Conservation (phyloP, 2,113 vertebrate species). For the Nothocercus julius region DNA sequence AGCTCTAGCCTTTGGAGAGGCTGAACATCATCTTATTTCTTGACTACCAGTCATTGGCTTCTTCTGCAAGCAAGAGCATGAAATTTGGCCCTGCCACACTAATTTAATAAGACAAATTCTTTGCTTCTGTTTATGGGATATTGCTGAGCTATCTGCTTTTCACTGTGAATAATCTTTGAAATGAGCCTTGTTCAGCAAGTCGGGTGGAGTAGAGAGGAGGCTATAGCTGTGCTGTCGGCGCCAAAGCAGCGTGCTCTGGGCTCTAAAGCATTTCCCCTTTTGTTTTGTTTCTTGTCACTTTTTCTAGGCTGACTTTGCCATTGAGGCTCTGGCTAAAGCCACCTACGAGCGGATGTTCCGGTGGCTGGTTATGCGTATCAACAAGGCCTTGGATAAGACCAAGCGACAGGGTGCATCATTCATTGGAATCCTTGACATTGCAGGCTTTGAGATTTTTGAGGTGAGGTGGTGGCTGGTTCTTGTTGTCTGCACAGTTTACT, state of each 20-base stretch:
- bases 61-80: background rate
- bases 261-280: background rate
- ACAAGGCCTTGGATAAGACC: conserved; percentile 98
- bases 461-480: conserved; percentile 69
- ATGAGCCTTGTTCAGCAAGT: background rate
- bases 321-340: conserved; percentile 97
- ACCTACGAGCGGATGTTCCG: conserved; percentile 98
- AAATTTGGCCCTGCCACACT: background rate
- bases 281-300: background rate
- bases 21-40: background rate
- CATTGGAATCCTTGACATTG: conserved; percentile 98
- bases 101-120: background rate
- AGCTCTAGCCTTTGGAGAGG: background rate
- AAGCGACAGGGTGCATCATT: conserved; percentile 98
- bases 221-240: background rate
- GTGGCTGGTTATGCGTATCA: conserved; percentile 97
- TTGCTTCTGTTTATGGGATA: background rate
- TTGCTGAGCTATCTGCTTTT: background rate
- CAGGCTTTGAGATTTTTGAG: conserved; percentile 98
- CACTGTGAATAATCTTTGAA: background rate
- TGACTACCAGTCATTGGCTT: background rate
- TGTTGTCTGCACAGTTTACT: background rate
- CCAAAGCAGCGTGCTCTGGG: background rate
- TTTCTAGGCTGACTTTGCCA: conserved; percentile 91
- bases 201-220: background rate